Percentiles rank a stretch among this genome's conserved stretches.
phyloP scores from a whole-genome alignment of 2,888 invertebrate genomes.

The Fabriciana adippe region DNA sequence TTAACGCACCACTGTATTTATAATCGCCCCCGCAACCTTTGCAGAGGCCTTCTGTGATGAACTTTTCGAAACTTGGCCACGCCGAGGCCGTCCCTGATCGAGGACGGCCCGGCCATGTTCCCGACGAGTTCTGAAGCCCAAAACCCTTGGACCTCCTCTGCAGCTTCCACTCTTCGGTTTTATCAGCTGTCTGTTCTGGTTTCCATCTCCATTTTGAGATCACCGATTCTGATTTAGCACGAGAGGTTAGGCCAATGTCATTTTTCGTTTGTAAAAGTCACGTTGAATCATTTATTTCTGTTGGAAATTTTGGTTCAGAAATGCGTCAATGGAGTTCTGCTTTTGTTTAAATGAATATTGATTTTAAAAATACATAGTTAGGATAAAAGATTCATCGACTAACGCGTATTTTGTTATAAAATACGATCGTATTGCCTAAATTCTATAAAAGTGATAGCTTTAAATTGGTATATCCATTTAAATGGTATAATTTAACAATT shows the following conservation, averaged over 20 bases:
- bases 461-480: neutral
- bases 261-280: constrained; percentile 27
- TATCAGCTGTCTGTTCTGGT: constrained; percentile 70
- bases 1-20: constrained; percentile 68
- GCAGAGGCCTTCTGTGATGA: constrained; percentile 69
- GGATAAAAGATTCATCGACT: neutral
- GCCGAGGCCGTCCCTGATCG: constrained; percentile 59
- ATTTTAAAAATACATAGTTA: neutral
- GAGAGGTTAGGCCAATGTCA: constrained; percentile 53
- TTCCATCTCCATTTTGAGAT: constrained; percentile 79
- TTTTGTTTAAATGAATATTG: neutral
- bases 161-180: constrained; percentile 77
- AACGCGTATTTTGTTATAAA: neutral
- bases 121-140: constrained; percentile 53
- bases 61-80: constrained; percentile 57
- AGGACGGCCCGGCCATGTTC: constrained; percentile 80
- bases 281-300: constrained; percentile 34
- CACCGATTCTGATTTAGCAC: constrained; percentile 64
- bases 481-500: neutral
- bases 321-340: constrained; percentile 53
- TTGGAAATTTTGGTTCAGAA: constrained; percentile 34
- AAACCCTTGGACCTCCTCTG: constrained; percentile 60
- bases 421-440: neutral
- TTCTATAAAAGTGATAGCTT: neutral
- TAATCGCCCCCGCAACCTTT: constrained; percentile 76